Conservation (phyloP, 37 sponge, comb jelly and placozoan genomes). For the Petrosia ficiformis region DNA sequence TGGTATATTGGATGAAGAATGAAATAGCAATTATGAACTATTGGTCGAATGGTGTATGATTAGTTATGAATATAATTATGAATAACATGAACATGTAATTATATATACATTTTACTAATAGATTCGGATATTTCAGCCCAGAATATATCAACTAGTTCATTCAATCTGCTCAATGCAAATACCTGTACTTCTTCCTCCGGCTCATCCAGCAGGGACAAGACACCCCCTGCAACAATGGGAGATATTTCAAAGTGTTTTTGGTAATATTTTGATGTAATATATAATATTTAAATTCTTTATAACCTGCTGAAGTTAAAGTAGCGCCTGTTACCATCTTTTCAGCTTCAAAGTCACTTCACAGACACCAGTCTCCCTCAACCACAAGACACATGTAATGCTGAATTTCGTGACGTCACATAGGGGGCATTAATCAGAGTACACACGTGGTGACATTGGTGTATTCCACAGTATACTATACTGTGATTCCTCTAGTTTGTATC, state of each 20-base stretch:
- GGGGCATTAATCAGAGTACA: no score
- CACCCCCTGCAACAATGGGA: conserved; percentile 61
- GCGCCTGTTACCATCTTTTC: conserved; percentile 6
- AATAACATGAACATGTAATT: background rate
- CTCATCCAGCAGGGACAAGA: conserved; percentile 87
- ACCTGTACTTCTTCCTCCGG: conserved; percentile 74
- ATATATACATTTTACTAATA: conserved; percentile 66
- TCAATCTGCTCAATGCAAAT: conserved; percentile 86
- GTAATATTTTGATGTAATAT: background rate
- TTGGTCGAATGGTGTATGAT: background rate
- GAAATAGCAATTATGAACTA: background rate
- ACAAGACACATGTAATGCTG: no score
- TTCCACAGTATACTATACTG: no score
- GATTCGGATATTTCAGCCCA: conserved; percentile 97
- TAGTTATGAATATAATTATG: background rate
- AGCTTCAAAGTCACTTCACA: no score
- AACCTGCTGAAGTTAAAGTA: conserved; percentile 24
- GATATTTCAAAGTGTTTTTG: no score
- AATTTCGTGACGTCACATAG: no score
- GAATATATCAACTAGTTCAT: conserved; percentile 88
- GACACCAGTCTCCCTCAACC: no score
- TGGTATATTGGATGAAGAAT: no score
- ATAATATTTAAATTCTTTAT: background rate
- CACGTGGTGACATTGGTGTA: no score
- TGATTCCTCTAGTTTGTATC: no score